A percentile compares a stretch with the other conserved stretches of the same genome.
phyloP scores from a whole-genome alignment of 2,888 invertebrate species.

The Eristalis pertinax region DNA sequence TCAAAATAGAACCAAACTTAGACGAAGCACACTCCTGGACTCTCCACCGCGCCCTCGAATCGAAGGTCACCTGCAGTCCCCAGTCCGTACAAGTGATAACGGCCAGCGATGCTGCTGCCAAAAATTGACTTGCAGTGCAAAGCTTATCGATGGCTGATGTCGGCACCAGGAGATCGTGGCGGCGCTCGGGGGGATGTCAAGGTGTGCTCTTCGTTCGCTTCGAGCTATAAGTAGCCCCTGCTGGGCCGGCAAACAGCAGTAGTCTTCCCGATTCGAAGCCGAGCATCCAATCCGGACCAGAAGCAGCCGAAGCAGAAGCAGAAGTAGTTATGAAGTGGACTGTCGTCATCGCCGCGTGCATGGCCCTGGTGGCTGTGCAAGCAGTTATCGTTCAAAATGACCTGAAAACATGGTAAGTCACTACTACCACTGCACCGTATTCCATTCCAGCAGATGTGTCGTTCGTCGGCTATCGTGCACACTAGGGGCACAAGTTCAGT shows the following conservation, averaged over 20 bases:
- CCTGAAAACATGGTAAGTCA: conserved; percentile 29
- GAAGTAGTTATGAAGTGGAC: conserved; percentile 76
- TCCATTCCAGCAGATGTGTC: conserved; percentile 73
- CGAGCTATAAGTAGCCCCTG: conserved; percentile 37
- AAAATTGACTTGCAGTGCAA: conserved; percentile 2
- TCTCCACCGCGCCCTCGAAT: background rate
- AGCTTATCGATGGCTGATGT: conserved; percentile 41
- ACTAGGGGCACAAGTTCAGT: conserved; percentile 76
- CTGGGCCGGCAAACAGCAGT: background rate
- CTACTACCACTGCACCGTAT: too few relatives aligned
- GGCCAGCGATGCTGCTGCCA: background rate
- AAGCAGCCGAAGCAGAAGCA: conserved; percentile 37
- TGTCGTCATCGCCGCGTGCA: conserved; percentile 76
- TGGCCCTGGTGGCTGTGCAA: conserved; percentile 77
- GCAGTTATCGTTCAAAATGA: conserved; percentile 73
- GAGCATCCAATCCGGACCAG: conserved; percentile 62
- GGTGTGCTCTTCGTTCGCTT: background rate
- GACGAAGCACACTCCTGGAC: background rate
- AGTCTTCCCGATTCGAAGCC: conserved; percentile 9
- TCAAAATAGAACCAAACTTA: background rate
- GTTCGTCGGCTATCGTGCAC: conserved; percentile 74
- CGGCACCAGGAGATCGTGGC: too few relatives aligned
- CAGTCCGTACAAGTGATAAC: conserved; percentile 11
- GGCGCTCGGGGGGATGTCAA: background rate
- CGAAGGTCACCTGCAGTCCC: conserved; percentile 34